Evolutionary conservation across 2,113 vertebrate species (phyloP).

Genomic region (Myodes glareolus): DNA sequence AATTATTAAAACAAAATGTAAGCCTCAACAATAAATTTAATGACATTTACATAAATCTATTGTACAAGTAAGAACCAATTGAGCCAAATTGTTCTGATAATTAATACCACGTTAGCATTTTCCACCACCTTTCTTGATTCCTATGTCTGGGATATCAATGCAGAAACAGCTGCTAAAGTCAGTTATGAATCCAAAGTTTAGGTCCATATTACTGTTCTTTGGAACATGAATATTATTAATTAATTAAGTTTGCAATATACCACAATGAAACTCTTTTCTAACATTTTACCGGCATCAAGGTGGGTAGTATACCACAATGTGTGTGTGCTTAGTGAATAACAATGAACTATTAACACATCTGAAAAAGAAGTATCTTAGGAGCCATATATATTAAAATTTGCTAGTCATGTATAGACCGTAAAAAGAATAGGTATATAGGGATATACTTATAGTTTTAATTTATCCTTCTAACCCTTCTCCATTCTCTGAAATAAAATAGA

Average conservation of each 20-base stretch:
- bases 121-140: constrained; percentile 34
- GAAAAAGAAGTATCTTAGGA: neutral
- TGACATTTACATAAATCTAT: constrained; percentile 70
- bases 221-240: constrained; percentile 71
- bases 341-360: constrained; percentile 35
- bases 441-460: constrained; percentile 22
- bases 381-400: constrained; percentile 29
- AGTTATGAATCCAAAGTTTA: constrained; percentile 68
- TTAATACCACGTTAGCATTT: constrained; percentile 67
- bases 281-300: constrained; percentile 21
- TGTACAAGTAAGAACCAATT: constrained; percentile 52
- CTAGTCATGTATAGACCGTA: neutral
- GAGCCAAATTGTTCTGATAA: constrained; percentile 72
- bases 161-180: constrained; percentile 67
- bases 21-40: constrained; percentile 42
- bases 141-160: constrained; percentile 66
- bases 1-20: constrained; percentile 53
- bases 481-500: constrained; percentile 35
- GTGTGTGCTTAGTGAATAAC: constrained; percentile 50
- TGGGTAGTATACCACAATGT: constrained; percentile 27
- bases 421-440: constrained; percentile 21
- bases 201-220: constrained; percentile 49
- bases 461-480: neutral
- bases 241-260: constrained; percentile 69
- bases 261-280: constrained; percentile 68